Conservation (phyloP, 2,797 vertebrate species). For the Schizothorax lantsangensis region DNA sequence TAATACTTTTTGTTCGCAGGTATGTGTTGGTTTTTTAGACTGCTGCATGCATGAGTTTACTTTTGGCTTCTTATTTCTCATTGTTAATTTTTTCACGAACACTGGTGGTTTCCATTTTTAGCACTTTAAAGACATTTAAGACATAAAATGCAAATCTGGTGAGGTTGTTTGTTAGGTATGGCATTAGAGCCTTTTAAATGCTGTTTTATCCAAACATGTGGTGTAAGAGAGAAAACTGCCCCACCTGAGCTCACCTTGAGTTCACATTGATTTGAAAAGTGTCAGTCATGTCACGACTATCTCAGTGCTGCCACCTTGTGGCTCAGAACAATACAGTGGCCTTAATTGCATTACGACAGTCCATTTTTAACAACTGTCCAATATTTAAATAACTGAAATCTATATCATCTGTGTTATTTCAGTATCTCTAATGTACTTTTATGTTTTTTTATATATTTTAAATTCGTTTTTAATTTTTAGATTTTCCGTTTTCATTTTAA, state of each 20-base stretch:
- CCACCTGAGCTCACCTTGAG: slow-evolving; percentile 71
- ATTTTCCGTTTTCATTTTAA: not conserved
- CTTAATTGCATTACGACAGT: not conserved
- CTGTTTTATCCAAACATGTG: not conserved
- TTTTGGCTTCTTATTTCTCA: not conserved
- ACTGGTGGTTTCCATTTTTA: not conserved
- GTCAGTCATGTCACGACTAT: slow-evolving; percentile 32
- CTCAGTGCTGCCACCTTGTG: slow-evolving; percentile 67
- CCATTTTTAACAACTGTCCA: not conserved
- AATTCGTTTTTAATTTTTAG: too few relatives aligned
- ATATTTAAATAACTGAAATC: not conserved
- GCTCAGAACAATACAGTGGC: slow-evolving; percentile 47
- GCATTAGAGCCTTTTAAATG: not conserved
- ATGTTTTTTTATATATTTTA: not conserved
- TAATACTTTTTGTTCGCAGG: not conserved
- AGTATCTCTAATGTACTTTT: too few relatives aligned
- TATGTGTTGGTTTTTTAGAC: not conserved
- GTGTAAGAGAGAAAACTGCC: slow-evolving; percentile 13
- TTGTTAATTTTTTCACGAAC: not conserved
- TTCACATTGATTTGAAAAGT: slow-evolving; percentile 69
- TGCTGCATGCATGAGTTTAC: not conserved
- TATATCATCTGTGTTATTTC: not conserved
- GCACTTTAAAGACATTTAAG: not conserved
- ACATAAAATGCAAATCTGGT: not conserved
- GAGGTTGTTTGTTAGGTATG: not conserved